phyloP scores from a whole-genome alignment of 1,140 invertebrate genomes.

The Varroa destructor region DNA sequence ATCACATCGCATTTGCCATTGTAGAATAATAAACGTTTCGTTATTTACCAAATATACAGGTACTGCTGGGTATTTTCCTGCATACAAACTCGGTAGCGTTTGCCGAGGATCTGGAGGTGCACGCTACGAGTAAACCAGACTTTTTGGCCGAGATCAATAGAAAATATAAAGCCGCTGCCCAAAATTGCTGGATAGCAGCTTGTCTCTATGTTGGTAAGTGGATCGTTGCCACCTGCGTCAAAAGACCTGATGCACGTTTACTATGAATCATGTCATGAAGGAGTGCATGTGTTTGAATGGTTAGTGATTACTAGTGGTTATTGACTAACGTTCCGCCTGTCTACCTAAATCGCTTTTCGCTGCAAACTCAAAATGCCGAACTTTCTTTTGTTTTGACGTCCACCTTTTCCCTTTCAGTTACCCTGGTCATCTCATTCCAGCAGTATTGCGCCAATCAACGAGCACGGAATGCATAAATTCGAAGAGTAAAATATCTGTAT shows the following conservation, averaged over 20 bases:
- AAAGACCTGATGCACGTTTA: not conserved
- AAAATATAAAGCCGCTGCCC: conserved; percentile 32
- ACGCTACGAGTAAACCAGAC: conserved; percentile 14
- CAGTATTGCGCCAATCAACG: conserved; percentile 18
- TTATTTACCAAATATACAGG: not conserved
- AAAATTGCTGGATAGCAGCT: conserved; percentile 35
- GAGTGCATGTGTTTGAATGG: too few relatives aligned
- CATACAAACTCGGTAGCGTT: conserved; percentile 33
- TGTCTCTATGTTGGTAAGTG: conserved; percentile 32
- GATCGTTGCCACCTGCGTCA: not conserved
- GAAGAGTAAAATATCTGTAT: too few relatives aligned
- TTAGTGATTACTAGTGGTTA: too few relatives aligned
- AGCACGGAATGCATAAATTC: not conserved
- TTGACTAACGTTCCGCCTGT: too few relatives aligned
- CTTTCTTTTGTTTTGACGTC: too few relatives aligned
- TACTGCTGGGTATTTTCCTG: conserved; percentile 33
- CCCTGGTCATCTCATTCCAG: conserved; percentile 15
- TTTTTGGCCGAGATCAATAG: conserved; percentile 28
- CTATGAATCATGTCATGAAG: not conserved
- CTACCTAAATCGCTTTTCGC: not conserved
- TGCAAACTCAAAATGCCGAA: not conserved
- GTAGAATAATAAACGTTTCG: too few relatives aligned
- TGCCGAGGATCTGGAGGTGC: conserved; percentile 34
- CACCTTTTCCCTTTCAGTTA: conserved; percentile 5
- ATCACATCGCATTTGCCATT: too few relatives aligned